These are phyloP conservation scores for Sinella curviseta DNA, from an alignment of 1,140 invertebrate species.

Conservation along the genomic window DNA sequence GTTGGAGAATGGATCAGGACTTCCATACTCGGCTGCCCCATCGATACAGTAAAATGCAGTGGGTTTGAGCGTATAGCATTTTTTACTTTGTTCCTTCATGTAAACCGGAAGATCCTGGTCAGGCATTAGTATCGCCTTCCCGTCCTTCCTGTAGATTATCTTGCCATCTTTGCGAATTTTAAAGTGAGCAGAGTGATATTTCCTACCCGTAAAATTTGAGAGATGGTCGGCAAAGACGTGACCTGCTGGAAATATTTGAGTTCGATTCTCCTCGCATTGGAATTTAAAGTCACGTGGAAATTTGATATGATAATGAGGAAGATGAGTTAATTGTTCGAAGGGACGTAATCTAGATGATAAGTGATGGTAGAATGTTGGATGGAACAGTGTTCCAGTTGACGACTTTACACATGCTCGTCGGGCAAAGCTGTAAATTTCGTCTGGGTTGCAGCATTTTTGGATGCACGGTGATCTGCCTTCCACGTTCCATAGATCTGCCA, in stretches of 20 bases:
- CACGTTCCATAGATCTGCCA: too few relatives aligned
- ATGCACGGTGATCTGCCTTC: slow-evolving; percentile 35
- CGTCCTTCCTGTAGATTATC: slow-evolving; percentile 34
- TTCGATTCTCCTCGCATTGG: slow-evolving; percentile 25
- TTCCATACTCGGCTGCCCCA: slow-evolving; percentile 32
- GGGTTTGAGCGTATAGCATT: slow-evolving; percentile 30
- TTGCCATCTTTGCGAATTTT: slow-evolving; percentile 26
- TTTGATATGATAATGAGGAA: slow-evolving; percentile 26
- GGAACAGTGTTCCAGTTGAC: neutral
- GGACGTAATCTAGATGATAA: slow-evolving; percentile 1
- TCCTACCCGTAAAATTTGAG: slow-evolving; percentile 3
- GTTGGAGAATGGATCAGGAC: slow-evolving; percentile 28
- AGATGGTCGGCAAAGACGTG: slow-evolving; percentile 13
- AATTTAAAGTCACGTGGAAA: slow-evolving; percentile 35
- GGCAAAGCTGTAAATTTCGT: slow-evolving; percentile 35
- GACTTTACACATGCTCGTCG: slow-evolving; percentile 27
- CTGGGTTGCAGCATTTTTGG: slow-evolving; percentile 29
- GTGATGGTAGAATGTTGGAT: slow-evolving; percentile 34
- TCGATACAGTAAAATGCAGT: slow-evolving; percentile 34
- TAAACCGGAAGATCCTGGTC: slow-evolving; percentile 17
- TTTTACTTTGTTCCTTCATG: neutral
- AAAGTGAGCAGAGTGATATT: slow-evolving; percentile 28
- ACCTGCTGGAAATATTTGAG: slow-evolving; percentile 31
- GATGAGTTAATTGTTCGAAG: slow-evolving; percentile 7
- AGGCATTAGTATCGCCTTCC: slow-evolving; percentile 22